These are phyloP conservation scores for Callyntrura guangdongensis DNA, from an alignment of 2,888 invertebrate species.

Conservation along the genomic window DNA sequence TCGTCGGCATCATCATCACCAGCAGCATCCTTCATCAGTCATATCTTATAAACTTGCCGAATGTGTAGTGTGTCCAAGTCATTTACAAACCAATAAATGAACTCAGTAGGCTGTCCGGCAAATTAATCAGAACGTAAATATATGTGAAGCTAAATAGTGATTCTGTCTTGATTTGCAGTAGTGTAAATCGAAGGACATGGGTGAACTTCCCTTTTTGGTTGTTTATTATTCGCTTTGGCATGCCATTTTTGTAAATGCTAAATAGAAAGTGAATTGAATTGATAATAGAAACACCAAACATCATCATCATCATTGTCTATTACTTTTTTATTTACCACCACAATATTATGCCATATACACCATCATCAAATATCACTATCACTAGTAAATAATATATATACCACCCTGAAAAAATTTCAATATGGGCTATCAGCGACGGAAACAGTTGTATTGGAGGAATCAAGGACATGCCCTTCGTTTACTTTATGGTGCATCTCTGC, in stretches of 20 bases:
- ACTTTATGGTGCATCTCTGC: constrained; percentile 4
- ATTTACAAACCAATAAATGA: not conserved
- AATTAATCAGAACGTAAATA: constrained; percentile 19
- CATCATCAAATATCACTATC: not conserved
- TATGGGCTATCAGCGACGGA: constrained; percentile 7
- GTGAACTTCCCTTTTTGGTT: not conserved
- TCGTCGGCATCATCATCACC: not conserved
- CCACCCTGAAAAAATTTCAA: not conserved
- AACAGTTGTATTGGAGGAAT: constrained; percentile 56
- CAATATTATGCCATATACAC: not conserved
- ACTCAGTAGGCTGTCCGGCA: constrained; percentile 13
- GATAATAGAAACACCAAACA: not conserved
- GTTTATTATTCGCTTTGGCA: not conserved
- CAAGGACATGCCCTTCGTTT: constrained; percentile 68
- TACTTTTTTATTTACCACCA: not conserved
- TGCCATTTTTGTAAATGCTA: constrained; percentile 10
- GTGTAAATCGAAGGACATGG: not conserved
- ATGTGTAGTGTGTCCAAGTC: not conserved
- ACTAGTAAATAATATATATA: not conserved
- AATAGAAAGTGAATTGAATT: constrained; percentile 32
- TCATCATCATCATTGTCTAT: not conserved
- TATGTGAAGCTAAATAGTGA: not conserved
- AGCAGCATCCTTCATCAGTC: not conserved
- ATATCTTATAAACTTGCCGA: not conserved
- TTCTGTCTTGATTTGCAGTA: not conserved